Base-by-base conservation (phyloP, 2,888 invertebrate species). In the Drosophila mercatorum region DNA sequence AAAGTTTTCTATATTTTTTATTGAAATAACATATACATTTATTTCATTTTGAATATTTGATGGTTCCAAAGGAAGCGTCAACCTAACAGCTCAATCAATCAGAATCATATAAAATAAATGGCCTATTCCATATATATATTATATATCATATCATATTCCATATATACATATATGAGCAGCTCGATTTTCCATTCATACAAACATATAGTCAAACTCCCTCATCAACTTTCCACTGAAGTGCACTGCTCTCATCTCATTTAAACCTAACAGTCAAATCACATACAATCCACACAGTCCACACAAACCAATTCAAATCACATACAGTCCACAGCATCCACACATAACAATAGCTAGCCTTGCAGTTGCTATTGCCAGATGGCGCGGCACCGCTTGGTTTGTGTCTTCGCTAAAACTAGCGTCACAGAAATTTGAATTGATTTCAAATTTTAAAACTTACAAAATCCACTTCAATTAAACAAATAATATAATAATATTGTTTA, bases 391-490 rank as follows among this genome's bases (percentile, higher is more conserved):
- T 4, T n/a, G 56, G 56, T 57, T 31, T 7, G 8, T 36, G 55
- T 67, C 47, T 31, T 0, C 5, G 5, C 67, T 67, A 67, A 17
- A 17, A 12, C 6, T 2, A 34, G 22, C 22, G 3, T 12, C 6
- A 17, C 0, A 26, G 11, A 22, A 46, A 44, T 58, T 6, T 22
- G 22, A 22, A 22, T 22, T 22, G 22, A 22, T 22, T 22, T 2
- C 38, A 12, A 12, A 36, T 11, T 36, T 36, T 36, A 36, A 36
- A 28, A 28, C 5, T 28, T 28, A 28, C 28, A 28, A 36, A 26
- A 46, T 26, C 44, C 1, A 0, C 11, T 46, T 8, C 26, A 5
- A 43, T 44, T 43, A 57, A 72, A 57, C 59, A 72, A 60, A 46
- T 41, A 17, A 17, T 17, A 17, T 17, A 17, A 17, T 17, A 17